Conservation (phyloP, 2,888 invertebrate species). For the Drosophila kokeensis region DNA sequence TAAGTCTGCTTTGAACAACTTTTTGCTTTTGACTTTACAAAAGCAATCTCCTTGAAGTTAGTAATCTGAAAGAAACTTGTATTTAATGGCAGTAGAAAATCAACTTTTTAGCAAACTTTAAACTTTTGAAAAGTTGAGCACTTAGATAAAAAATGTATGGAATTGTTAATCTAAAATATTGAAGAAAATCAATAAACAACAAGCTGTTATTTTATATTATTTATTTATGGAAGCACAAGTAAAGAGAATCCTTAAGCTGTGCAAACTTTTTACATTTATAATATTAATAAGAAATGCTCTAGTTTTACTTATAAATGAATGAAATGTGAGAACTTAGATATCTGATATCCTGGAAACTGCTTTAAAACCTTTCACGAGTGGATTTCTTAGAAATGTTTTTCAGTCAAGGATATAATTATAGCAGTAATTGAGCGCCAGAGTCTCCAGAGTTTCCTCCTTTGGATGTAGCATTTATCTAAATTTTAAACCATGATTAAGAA, state of each 20-base stretch:
- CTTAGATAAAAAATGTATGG: not conserved
- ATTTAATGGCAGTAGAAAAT: not conserved
- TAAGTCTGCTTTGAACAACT: slow-evolving; percentile 2
- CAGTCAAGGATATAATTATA: not conserved
- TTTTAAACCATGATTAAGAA: not conserved
- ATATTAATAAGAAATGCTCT: not conserved
- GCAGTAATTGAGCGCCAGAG: not conserved
- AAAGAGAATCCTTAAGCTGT: not conserved
- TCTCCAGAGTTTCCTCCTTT: not conserved
- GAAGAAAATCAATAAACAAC: not conserved
- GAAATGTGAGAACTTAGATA: not conserved
- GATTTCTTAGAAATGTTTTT: not conserved
- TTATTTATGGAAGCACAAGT: too few species aligned
- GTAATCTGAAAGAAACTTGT: not conserved
- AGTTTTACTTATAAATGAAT: not conserved
- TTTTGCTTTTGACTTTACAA: not conserved
- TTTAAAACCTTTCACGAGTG: not conserved
- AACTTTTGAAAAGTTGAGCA: not conserved
- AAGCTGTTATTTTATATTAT: not conserved
- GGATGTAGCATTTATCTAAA: not conserved
- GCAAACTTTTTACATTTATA: not conserved
- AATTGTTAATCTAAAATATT: not conserved
- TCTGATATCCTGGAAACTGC: not conserved
- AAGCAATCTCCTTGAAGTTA: not conserved
- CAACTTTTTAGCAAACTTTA: not conserved